Evolutionary conservation across 2,888 invertebrate species (phyloP).

Genomic region (Calephelis perditalis): DNA sequence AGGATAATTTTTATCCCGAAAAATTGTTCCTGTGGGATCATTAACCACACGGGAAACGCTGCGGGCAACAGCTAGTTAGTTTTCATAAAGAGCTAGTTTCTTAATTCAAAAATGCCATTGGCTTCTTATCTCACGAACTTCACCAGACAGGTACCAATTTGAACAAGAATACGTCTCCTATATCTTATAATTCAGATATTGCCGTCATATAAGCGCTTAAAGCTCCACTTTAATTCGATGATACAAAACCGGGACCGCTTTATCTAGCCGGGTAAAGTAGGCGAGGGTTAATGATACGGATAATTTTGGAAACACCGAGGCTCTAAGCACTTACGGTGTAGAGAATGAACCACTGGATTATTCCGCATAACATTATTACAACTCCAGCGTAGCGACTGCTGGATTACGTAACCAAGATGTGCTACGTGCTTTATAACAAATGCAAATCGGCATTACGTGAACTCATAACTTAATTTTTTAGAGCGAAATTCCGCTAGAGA

Average conservation of each 20-base stretch:
- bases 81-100: too few species aligned
- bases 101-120: too few species aligned
- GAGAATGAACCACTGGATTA: constrained; percentile 44
- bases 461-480: constrained; percentile 34
- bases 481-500: neutral
- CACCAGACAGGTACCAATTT: too few species aligned
- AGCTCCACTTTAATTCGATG: constrained; percentile 33
- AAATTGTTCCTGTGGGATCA: too few species aligned
- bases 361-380: constrained; percentile 50
- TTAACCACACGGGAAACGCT: too few species aligned
- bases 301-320: constrained; percentile 46
- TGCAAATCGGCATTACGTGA: constrained; percentile 29
- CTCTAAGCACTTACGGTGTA: constrained; percentile 38
- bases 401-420: constrained; percentile 30
- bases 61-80: too few species aligned
- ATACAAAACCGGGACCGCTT: constrained; percentile 39
- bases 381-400: constrained; percentile 31
- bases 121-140: too few species aligned
- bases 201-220: neutral
- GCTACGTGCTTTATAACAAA: constrained; percentile 30
- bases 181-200: too few species aligned
- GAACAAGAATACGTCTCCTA: too few species aligned
- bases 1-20: too few species aligned
- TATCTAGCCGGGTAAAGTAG: constrained; percentile 28
- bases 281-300: constrained; percentile 53